Evolutionary conservation across 2,113 vertebrate species (phyloP), one percentile per base, ranked within the genome.

Genomic region (Indicator indicator): DNA sequence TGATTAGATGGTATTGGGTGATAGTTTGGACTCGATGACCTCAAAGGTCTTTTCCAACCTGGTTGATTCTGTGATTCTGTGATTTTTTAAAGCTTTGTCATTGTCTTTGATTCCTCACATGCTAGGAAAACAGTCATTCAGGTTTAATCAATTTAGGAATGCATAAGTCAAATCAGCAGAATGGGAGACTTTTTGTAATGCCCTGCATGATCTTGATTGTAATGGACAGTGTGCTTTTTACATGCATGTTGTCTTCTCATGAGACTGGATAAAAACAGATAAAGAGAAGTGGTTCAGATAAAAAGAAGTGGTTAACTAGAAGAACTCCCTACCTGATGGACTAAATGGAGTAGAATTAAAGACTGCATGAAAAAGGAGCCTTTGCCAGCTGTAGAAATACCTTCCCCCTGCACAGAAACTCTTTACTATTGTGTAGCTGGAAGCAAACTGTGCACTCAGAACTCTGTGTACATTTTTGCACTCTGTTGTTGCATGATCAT

Each of bases 351-450:
- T 55, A 50, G 13, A 83, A 76, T 75, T 38, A 52, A 83, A 76
- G 27, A 38, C 27, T 16, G 15, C 2, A 5, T 11, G 9, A 38
- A 74, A 86, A 91, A 60, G 14, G 33, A 91, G 56, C 15, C 52
- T 90, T 85, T 73, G 11, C 26, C 27, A 67, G 46, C 14, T 1
- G 1, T 21, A 68, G 42, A 28, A 4, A 2, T 24, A 6, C 9
- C 64, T 89, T 7, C 10, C 12, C 4, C 6, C 4, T 3, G 1
- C 9, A 9, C 18, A 3, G 7, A 28, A 89, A 54, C 21, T 18
- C 0, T 0, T 16, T 44, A 4, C 13, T 36, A 4, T 44, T 87
- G 21, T 0, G 0, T 74, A 42, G 30, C 36, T 89, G 60, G n/a
- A 65, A 88, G 38, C 36, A 77, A 81, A 54, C 16, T 1, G 2